Percentiles rank a stretch among this genome's conserved stretches.
phyloP scores from a whole-genome alignment of 2,888 invertebrate genomes.

The Temnothorax unifasciatus region DNA sequence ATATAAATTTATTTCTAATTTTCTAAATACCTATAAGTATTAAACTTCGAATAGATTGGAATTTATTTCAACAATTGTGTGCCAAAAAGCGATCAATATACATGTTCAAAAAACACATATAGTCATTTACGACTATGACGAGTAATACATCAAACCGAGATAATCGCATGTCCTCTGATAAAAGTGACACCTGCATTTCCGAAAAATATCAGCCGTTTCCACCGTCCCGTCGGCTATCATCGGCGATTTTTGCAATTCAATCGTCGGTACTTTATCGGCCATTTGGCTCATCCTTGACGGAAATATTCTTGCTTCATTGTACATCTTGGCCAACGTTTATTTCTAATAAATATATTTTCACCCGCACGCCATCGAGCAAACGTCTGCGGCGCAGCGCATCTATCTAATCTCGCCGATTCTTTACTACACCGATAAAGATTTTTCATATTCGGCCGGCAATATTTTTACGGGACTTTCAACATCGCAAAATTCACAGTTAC shows the following conservation, averaged over 20 bases:
- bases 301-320: constrained; percentile 9
- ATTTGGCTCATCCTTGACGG: neutral
- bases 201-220: neutral
- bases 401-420: constrained; percentile 38
- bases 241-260: neutral
- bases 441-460: neutral
- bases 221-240: neutral
- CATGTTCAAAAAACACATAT: neutral
- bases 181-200: neutral
- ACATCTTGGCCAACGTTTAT: constrained; percentile 6
- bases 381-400: neutral
- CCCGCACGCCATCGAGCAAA: neutral
- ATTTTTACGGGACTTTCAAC: constrained; percentile 25
- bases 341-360: constrained; percentile 44
- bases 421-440: constrained; percentile 25
- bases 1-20: neutral
- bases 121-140: neutral
- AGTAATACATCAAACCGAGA: neutral
- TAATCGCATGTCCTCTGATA: neutral
- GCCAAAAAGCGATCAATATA: neutral
- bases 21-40: neutral
- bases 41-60: neutral
- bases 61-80: neutral
- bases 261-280: constrained; percentile 3
- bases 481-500: neutral